A percentile compares a stretch with the other conserved stretches of the same genome.
Conservation (phyloP, 2,888 invertebrate genomes). For the Chloroclysta siterata region DNA sequence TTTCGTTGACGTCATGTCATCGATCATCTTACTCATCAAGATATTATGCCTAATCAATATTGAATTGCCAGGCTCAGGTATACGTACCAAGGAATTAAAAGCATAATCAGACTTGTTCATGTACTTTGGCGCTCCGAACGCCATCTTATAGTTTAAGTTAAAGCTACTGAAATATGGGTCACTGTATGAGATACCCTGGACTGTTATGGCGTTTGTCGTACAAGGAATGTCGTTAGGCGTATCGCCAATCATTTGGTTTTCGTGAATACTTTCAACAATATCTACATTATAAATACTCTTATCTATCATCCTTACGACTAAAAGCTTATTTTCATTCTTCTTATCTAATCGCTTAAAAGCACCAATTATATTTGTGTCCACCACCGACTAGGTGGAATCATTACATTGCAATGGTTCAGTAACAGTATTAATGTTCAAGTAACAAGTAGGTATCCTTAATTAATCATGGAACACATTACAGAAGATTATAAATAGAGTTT, state of each 20-base stretch:
- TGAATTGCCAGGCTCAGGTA: constrained; percentile 78
- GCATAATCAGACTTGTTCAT: constrained; percentile 87
- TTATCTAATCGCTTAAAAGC: constrained; percentile 83
- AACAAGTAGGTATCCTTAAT: constrained; percentile 83
- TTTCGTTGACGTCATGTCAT: constrained; percentile 68
- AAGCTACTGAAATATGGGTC: constrained; percentile 86
- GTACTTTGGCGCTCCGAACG: constrained; percentile 82
- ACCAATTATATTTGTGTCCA: constrained; percentile 85
- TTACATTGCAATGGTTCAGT: constrained; percentile 86
- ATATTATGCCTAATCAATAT: constrained; percentile 42
- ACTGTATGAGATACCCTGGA: constrained; percentile 86
- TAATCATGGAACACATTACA: constrained; percentile 88
- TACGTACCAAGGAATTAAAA: constrained; percentile 86
- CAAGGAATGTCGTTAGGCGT: constrained; percentile 86
- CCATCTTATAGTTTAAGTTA: constrained; percentile 85
- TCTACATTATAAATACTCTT: constrained; percentile 85
- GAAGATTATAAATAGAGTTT: constrained; percentile 86
- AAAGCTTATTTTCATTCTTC: constrained; percentile 84
- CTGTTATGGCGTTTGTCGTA: constrained; percentile 86
- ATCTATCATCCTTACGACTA: constrained; percentile 84
- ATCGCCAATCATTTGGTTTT: constrained; percentile 85
- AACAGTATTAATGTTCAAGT: constrained; percentile 85
- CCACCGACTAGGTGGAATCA: constrained; percentile 86
- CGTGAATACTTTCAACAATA: constrained; percentile 85
- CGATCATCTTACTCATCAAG: constrained; percentile 39